Base-by-base conservation (phyloP, 2,888 invertebrate genomes). In the Cryptocheilus praepositus region DNA sequence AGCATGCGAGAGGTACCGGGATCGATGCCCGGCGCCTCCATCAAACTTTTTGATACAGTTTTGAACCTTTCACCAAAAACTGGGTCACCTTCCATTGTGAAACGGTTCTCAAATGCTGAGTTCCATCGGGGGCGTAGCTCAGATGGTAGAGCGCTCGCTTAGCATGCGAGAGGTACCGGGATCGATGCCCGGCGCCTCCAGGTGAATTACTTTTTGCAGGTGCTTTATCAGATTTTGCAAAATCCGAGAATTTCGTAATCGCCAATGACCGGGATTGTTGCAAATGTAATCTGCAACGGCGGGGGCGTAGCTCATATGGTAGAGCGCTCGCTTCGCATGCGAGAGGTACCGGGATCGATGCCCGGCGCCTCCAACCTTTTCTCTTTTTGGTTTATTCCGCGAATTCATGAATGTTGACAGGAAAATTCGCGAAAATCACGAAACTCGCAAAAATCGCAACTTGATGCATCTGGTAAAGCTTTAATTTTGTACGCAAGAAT, bases 101-200 rank as follows among this genome's bases (percentile, higher is more conserved):
- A 36, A 36, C 36, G 11, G 11, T 11, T 11, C 36, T 36, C 11
- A 2, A 11, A 2, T 36, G 11, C 36, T 11, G 8, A 7, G 3
- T 36, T 7, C 1, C 36, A 36, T 1, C 3, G 36, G 36, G 36
- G 36, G 36, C 36, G 36, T 36, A 36, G 36, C 36, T 36, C 36
- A 36, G 36, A 25, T 79, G 76, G 76, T 78, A 81, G 74, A 82
- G 74, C 77, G 76, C 77, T 79, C 80, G 87, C 85, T 87, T 86
- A 86, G 85, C 86, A 87, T 87, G 85, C 84, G 85, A 87, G 87
- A 87, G 86, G 85, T 87, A 86, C 83, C 83, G 85, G 85, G 85
- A 86, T 86, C 85, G 85, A 86, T 86, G 71, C 84, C 85, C 85
- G 84, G 84, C 84, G 85, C 84, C 86, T 86, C 85, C 84, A 85